These are phyloP conservation scores for Calycopis cecrops DNA, from an alignment of 1,140 invertebrate species.

Conservation along the genomic window DNA sequence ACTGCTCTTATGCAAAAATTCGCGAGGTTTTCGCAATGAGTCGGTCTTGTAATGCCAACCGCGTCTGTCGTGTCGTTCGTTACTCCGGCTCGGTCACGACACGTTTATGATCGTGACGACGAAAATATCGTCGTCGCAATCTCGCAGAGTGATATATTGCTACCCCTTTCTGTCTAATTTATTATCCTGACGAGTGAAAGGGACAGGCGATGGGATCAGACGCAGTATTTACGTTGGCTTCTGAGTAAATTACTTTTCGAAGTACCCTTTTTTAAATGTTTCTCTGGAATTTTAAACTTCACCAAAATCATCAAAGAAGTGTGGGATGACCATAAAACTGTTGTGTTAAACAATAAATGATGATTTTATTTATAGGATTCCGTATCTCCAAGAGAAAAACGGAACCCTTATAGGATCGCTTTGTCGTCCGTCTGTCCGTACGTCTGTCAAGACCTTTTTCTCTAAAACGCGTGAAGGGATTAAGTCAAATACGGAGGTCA, in stretches of 20 bases:
- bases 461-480: too few species aligned
- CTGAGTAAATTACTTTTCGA: neutral
- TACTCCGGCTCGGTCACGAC: conserved; percentile 34
- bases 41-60: conserved; percentile 26
- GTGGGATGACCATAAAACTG: conserved; percentile 6
- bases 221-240: conserved; percentile 20
- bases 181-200: conserved; percentile 42
- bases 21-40: conserved; percentile 12
- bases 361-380: too few species aligned
- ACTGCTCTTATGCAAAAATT: too few species aligned
- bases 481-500: too few species aligned
- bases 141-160: conserved; percentile 47
- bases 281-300: conserved; percentile 11
- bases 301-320: conserved; percentile 9
- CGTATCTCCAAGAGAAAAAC: too few species aligned
- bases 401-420: too few species aligned
- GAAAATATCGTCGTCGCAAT: conserved; percentile 48
- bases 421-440: too few species aligned
- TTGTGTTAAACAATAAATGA: too few species aligned
- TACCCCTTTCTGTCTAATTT: conserved; percentile 44
- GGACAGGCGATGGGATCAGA: conserved; percentile 32
- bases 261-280: neutral
- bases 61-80: conserved; percentile 36
- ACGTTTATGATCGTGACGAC: conserved; percentile 52
- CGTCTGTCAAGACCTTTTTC: too few species aligned